Evolutionary conservation across 1,140 invertebrate species (phyloP), one percentile per base, ranked within the genome.

Genomic region (Stegodyphus dumicola): DNA sequence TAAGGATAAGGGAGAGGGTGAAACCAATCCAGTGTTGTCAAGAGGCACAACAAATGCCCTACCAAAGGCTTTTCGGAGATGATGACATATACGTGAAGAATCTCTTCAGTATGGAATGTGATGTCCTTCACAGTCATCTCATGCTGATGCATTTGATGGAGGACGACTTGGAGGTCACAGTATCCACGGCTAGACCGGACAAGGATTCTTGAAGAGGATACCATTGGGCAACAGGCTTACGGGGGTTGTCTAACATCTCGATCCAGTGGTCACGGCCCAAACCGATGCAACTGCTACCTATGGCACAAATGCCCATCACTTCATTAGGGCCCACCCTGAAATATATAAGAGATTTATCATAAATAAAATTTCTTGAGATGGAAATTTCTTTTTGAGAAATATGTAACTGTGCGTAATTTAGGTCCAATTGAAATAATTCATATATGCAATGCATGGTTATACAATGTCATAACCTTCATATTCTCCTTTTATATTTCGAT

Each of bases 261-360:
- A 94, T 92, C 96, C 96, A 97, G 89, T 97, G 96, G 89, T 96
- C 95, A 69, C 95, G 92, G 5, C 95, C 96, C 10, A 95, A 93
- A 15, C 95, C 95, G 75, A 95, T 94, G 87, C 94, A 93, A 76
- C 92, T 93, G 1, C 94, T 93, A 1, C 96, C 96, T 76, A 97
- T 94, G 5, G 94, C 94, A 51, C 94, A 94, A 89, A 94, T 95
- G 7, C 96, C 96, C 92, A 97, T 95, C 67, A 96, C 91, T 89
- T 97, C 96, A 89, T 97, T 96, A 49, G 94, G 93, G 9, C 95
- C 95, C 88, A 97, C 95, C 89, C 96, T 95, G 89, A 60, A 33
- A 33, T 3, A 90, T 86, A 88, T 88, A 88, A 52, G 88, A 87
- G 60, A 87, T 81, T 87, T 76, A 33, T 3, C 33, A 33, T 33